Percentiles rank a stretch among this genome's conserved stretches.
phyloP scores from a whole-genome alignment of 2,797 vertebrate genomes.

The Lepilemur septentrionalis region DNA sequence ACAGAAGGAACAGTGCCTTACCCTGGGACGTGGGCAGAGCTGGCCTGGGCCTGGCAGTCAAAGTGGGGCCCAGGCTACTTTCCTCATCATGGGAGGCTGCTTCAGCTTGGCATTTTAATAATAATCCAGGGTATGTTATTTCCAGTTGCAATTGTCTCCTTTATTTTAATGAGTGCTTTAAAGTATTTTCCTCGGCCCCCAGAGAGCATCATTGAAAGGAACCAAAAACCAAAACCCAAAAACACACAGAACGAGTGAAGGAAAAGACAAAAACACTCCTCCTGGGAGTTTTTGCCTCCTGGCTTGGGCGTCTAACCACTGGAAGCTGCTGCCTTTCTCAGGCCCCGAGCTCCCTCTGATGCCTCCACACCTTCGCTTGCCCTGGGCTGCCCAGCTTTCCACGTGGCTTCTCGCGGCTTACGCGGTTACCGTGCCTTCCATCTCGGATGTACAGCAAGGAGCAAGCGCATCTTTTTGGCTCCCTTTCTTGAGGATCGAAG shows the following conservation, averaged over 20 bases:
- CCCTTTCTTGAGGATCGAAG: conserved; percentile 51
- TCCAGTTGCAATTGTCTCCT: conserved; percentile 20
- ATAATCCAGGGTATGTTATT: background rate
- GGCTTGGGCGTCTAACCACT: background rate
- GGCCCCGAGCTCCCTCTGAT: background rate
- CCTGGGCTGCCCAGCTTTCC: background rate
- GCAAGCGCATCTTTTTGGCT: background rate
- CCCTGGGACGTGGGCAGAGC: background rate
- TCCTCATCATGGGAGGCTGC: background rate
- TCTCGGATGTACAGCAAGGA: background rate
- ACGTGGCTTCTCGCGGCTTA: background rate
- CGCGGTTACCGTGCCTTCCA: background rate
- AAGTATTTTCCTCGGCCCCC: background rate
- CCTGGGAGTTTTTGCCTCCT: background rate
- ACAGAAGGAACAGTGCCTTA: background rate
- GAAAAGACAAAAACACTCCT: background rate
- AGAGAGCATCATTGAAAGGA: conserved; percentile 12
- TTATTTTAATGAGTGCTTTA: conserved; percentile 29
- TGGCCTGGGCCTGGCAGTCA: background rate
- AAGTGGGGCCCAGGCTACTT: background rate
- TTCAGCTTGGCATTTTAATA: background rate
- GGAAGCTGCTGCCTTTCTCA: background rate
- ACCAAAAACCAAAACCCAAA: background rate
- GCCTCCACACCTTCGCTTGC: background rate
- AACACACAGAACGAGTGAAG: background rate